A percentile compares a stretch with the other conserved stretches of the same genome.
Conservation (phyloP, 92 coral and sea anemone species). For the Porites lobata region DNA sequence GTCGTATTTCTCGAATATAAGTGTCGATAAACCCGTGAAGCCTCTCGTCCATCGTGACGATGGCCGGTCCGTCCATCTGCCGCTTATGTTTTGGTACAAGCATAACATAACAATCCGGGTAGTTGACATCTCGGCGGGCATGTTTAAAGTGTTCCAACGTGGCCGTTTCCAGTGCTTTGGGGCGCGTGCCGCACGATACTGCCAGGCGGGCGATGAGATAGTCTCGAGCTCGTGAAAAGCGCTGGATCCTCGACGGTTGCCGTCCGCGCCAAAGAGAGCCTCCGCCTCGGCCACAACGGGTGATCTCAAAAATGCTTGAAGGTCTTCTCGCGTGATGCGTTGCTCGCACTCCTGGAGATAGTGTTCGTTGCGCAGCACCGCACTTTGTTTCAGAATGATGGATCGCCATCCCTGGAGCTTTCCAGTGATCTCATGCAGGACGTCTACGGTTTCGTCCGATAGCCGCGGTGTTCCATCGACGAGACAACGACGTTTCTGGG, state of each 20-base stretch:
- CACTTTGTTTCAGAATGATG: neutral
- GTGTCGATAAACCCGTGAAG: no score
- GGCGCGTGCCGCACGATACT: neutral
- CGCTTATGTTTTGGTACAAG: neutral
- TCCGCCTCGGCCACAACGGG: neutral
- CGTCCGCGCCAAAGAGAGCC: neutral
- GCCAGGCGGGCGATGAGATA: constrained; percentile 6
- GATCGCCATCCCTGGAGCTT: neutral
- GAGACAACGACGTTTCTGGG: neutral
- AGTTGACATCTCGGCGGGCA: neutral
- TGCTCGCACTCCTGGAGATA: neutral
- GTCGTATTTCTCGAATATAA: neutral
- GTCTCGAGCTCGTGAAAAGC: neutral
- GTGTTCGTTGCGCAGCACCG: neutral
- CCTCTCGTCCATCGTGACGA: no score
- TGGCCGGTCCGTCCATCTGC: no score
- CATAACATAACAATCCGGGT: neutral
- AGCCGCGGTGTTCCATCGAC: neutral
- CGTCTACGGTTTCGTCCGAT: neutral
- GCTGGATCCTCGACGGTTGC: neutral
- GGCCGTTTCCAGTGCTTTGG: neutral
- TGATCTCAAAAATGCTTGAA: neutral
- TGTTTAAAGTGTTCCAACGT: neutral
- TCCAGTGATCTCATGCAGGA: neutral
- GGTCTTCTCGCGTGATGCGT: constrained; percentile 1